Evolutionary conservation across 2,113 vertebrate species (phyloP).

Genomic region (Stigmatopora nigra): DNA sequence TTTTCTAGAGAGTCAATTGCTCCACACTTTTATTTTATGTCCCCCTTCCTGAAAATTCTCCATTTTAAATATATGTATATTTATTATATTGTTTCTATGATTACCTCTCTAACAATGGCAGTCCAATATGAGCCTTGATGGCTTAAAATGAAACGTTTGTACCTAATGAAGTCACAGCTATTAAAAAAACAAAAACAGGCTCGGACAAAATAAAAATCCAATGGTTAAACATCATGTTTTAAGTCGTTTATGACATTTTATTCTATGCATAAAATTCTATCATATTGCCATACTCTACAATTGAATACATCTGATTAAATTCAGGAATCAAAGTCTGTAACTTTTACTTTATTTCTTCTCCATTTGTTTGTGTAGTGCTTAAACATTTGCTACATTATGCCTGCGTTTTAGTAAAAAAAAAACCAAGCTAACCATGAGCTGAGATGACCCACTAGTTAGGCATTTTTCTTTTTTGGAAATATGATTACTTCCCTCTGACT

Average conservation of each 20-base stretch:
- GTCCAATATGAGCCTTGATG: neutral
- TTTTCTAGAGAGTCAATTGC: neutral
- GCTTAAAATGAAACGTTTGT: neutral
- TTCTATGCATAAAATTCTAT: too few species aligned
- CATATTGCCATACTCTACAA: neutral
- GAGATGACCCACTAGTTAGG: neutral
- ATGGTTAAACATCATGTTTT: neutral
- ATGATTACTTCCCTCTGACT: slow-evolving; percentile 23
- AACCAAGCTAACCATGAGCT: neutral
- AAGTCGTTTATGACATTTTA: too few species aligned
- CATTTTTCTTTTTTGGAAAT: neutral
- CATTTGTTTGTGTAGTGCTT: neutral
- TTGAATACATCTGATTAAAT: neutral
- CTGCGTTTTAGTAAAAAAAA: slow-evolving; percentile 33
- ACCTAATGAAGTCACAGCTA: neutral
- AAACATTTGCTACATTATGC: neutral
- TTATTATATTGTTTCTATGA: neutral
- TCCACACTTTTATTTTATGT: neutral
- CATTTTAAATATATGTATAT: too few species aligned
- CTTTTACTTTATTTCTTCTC: neutral
- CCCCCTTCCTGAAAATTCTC: too few species aligned
- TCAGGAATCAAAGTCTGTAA: neutral
- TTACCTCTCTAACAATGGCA: neutral
- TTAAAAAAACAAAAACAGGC: too few species aligned
- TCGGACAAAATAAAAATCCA: neutral